These are phyloP conservation scores for Clanis bilineata DNA, from an alignment of 2,888 invertebrate genomes.

Conservation along the genomic window DNA sequence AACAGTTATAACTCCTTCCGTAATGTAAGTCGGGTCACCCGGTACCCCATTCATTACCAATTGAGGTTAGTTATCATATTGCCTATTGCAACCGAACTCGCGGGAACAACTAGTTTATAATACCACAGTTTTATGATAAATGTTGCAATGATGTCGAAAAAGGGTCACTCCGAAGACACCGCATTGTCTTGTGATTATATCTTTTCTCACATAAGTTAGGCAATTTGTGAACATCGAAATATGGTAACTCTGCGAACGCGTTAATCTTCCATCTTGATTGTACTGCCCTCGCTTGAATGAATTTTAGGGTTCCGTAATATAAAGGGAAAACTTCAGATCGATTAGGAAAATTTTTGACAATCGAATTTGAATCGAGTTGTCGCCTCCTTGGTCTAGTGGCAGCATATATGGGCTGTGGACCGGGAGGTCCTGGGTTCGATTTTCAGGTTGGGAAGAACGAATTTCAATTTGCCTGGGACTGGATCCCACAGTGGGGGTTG, in stretches of 20 bases:
- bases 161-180: conserved; percentile 11
- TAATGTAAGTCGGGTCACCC: background rate
- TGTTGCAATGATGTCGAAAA: conserved; percentile 7
- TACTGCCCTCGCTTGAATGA: background rate
- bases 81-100: background rate
- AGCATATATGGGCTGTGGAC: no score
- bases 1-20: background rate
- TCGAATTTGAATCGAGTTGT: no score
- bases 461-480: no score
- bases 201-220: conserved; percentile 12
- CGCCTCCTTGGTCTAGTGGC: no score
- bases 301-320: background rate
- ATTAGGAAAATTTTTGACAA: no score
- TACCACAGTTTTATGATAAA: conserved; percentile 3
- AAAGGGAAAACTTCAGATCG: background rate
- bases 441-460: no score
- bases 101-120: background rate
- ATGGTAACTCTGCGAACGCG: conserved; percentile 7
- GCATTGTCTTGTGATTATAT: conserved; percentile 10
- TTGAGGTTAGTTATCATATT: background rate
- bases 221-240: conserved; percentile 13
- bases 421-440: no score
- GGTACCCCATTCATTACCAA: background rate
- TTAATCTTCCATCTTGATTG: conserved; percentile 2
- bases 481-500: no score